Evolutionary conservation across 2,113 vertebrate species (phyloP), one percentile per base, ranked within the genome.

Genomic region (Collichthys lucidus): DNA sequence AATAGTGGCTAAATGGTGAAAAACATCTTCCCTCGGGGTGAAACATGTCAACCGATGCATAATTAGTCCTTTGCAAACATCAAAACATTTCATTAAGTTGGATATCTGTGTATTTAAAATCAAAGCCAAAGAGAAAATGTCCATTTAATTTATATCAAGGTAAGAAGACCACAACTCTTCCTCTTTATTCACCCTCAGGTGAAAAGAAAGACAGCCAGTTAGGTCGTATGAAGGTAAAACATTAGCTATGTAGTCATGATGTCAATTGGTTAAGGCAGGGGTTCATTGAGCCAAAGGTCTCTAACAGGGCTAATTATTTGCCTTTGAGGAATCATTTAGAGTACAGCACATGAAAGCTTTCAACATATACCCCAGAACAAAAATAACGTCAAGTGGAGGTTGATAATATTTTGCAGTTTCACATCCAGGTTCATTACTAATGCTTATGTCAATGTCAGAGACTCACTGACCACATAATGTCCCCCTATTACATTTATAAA

Each of bases 21-120:
- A 88, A 83, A 52, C 47, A 52, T 91, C 49, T 84, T 29, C 81
- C 93, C 90, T 77, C 59, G 62, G 91, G 94, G 89, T 68, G 81
- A 88, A 79, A 72, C 47, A 82, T 69, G 77, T 89, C 85, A 90
- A 72, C 76, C 65, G 57, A 84, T 42, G 74, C 66, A 50, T 82
- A 82, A 85, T 86, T 78, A 63, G 50, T 86, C 84, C 68, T 49
- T 83, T 72, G 71, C 24, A 81, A 87, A 87, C 89, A 93, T 93
- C 67, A 89, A 88, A 91, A 85, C 71, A 91, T 72, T 86, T 74
- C 22, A 91, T 91, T 88, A 91, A 90, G 75, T 90, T 50, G 62
- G 24, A 85, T 84, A 73, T 80, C 47, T 1, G 79, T 70, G 64
- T 71, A 75, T 80, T 90, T 71, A 55, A 74, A 88, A 78, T 73